These are phyloP conservation scores for Penelope pileata DNA, from an alignment of 2,113 vertebrate genomes.

Conservation along the genomic window DNA sequence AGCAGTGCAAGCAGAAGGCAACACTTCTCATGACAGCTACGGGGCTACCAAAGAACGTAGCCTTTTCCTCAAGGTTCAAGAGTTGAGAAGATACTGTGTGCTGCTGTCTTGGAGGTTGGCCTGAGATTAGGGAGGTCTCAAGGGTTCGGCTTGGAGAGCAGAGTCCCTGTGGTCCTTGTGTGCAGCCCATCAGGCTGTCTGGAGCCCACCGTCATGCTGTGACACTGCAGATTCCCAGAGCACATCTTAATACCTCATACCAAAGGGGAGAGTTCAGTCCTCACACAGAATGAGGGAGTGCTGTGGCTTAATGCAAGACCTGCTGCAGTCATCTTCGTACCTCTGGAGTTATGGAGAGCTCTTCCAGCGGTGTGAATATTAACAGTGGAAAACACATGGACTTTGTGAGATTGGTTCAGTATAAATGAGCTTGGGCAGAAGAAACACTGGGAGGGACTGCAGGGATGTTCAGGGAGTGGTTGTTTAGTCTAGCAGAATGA, in stretches of 20 bases:
- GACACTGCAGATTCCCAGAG: neutral
- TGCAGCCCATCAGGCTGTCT: neutral
- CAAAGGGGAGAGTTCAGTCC: neutral
- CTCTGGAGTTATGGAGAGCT: neutral
- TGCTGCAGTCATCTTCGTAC: neutral
- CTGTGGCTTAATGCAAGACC: neutral
- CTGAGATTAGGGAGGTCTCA: neutral
- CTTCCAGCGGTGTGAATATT: neutral
- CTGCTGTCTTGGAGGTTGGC: neutral
- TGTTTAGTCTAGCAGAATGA: neutral
- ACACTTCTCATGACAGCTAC: neutral
- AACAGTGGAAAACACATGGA: neutral
- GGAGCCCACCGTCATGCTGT: neutral
- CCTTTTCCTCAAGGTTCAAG: neutral
- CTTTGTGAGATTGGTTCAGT: neutral
- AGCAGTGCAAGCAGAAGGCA: neutral
- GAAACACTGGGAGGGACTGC: neutral
- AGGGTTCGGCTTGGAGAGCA: neutral
- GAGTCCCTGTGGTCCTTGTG: neutral
- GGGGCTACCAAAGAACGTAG: accelerated
- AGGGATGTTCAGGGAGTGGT: neutral
- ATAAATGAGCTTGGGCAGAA: neutral
- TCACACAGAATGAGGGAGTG: neutral
- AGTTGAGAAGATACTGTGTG: neutral
- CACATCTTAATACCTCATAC: neutral